Percentiles rank a stretch among this genome's conserved stretches.
Conservation (phyloP, 2,888 invertebrate genomes). For the Pollenia griseotomentosa region DNA sequence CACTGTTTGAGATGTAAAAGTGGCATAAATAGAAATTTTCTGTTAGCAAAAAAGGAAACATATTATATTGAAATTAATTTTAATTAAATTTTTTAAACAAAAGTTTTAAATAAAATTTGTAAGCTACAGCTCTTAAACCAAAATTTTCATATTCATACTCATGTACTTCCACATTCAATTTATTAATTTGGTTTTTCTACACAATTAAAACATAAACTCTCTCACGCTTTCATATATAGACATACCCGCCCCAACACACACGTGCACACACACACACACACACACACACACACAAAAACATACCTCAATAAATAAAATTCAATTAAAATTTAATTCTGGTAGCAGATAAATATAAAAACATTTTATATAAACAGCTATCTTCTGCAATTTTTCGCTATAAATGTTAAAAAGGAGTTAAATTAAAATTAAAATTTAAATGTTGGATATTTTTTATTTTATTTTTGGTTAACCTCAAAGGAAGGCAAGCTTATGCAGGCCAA, state of each 20-base stretch:
- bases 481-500: conserved; percentile 6
- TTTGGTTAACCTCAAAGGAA: conserved; percentile 58
- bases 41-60: no score
- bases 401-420: conserved; percentile 21
- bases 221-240: neutral
- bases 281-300: neutral
- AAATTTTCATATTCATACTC: no score
- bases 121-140: no score
- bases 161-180: neutral
- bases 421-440: conserved; percentile 40
- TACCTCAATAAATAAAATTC: conserved; percentile 9
- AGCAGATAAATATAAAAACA: neutral
- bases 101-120: no score
- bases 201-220: conserved; percentile 19
- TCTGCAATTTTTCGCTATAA: conserved; percentile 10
- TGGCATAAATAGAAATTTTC: no score
- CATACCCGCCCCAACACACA: neutral
- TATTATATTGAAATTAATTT: no score
- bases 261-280: neutral
- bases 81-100: no score
- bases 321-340: conserved; percentile 29
- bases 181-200: neutral
- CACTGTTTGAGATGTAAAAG: no score
- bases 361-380: neutral
- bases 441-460: conserved; percentile 2